Conservation (phyloP, 1,140 invertebrate species). For the Lanistes nyassanus region DNA sequence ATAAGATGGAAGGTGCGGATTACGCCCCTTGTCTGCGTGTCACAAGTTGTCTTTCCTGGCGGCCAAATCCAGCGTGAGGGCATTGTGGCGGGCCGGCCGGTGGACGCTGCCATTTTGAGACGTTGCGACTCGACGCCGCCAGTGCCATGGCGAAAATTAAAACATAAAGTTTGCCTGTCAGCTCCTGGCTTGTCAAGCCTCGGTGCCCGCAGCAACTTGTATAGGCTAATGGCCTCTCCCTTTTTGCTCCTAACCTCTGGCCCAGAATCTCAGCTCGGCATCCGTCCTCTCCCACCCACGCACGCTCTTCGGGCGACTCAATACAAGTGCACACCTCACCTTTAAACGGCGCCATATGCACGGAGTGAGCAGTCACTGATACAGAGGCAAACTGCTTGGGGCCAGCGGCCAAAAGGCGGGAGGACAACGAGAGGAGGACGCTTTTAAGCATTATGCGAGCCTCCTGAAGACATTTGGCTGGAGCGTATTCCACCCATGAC, state of each 20-base stretch:
- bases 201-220: background rate
- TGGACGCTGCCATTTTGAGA: conserved; percentile 18
- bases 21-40: conserved; percentile 26
- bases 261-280: background rate
- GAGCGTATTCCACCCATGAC: too few relatives aligned
- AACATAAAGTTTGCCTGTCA: conserved; percentile 31
- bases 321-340: too few relatives aligned
- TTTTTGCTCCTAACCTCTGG: background rate
- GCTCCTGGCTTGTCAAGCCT: conserved; percentile 11
- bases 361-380: too few relatives aligned
- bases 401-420: too few relatives aligned
- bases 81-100: conserved; percentile 12
- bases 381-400: too few relatives aligned
- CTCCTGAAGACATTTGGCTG: too few relatives aligned
- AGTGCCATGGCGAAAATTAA: conserved; percentile 23
- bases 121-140: conserved; percentile 22
- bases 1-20: conserved; percentile 26
- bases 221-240: background rate
- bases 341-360: too few relatives aligned
- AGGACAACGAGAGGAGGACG: too few relatives aligned
- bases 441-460: too few relatives aligned
- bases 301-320: too few relatives aligned
- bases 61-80: conserved; percentile 20
- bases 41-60: conserved; percentile 25
- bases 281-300: too few relatives aligned